phyloP scores from a whole-genome alignment of 2,113 vertebrate genomes.

The Trachemys scripta region DNA sequence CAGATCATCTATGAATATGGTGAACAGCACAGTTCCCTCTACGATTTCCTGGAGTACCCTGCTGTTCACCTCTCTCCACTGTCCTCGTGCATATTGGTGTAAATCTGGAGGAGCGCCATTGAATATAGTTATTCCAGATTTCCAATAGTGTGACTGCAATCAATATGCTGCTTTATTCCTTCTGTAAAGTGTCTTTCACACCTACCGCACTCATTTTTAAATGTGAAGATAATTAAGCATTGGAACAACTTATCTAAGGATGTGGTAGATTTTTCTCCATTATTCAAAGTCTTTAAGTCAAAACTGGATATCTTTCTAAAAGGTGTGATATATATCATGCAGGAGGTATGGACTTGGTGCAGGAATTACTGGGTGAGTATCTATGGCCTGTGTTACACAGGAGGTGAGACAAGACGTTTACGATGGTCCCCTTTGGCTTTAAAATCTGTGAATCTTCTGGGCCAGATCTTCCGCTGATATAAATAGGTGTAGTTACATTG shows the following conservation, averaged over 20 bases:
- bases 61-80: not conserved
- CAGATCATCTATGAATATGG: not conserved
- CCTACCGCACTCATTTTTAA: not conserved
- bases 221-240: not conserved
- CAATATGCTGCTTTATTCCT: not conserved
- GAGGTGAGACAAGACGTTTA: not conserved
- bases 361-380: not conserved
- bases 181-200: not conserved
- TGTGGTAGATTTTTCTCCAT: not conserved
- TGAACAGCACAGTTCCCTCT: not conserved
- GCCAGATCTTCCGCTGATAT: not conserved
- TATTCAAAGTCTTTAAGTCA: rapidly evolving
- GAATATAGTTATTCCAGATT: not conserved
- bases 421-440: not conserved
- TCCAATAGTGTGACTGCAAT: not conserved
- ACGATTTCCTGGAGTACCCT: not conserved
- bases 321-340: not conserved
- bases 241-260: not conserved
- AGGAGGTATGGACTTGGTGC: not conserved
- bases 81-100: not conserved
- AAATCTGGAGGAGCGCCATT: not conserved
- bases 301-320: not conserved
- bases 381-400: not conserved
- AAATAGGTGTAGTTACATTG: not conserved
- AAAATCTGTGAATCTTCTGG: not conserved